Conservation (phyloP, 2,888 invertebrate genomes). For the Phanerotoma sp. region DNA sequence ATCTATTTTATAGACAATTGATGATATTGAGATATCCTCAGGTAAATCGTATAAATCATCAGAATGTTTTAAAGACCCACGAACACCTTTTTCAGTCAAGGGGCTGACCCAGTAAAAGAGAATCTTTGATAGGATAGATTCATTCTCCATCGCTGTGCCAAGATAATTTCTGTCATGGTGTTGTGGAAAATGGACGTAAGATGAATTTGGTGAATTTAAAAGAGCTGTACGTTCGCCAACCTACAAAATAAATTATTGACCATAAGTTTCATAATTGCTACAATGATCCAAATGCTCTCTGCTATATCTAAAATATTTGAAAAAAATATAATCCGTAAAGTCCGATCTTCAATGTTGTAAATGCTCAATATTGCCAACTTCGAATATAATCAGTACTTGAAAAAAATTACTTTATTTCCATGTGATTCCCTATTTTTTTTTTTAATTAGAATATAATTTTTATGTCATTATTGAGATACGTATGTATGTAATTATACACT, state of each 20-base stretch:
- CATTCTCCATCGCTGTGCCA: slow-evolving; percentile 81
- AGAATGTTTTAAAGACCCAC: slow-evolving; percentile 69
- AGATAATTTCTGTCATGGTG: slow-evolving; percentile 69
- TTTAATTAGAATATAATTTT: too few relatives aligned
- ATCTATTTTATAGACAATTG: slow-evolving; percentile 66
- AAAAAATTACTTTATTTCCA: too few relatives aligned
- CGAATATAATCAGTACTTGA: too few relatives aligned
- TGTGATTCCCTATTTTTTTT: too few relatives aligned
- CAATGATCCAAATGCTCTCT: too few relatives aligned
- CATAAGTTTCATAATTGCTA: too few relatives aligned
- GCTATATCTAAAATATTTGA: too few relatives aligned
- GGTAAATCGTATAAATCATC: slow-evolving; percentile 87
- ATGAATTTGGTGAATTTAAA: slow-evolving; percentile 56
- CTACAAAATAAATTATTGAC: slow-evolving; percentile 52
- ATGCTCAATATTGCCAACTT: too few relatives aligned
- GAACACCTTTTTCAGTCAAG: slow-evolving; percentile 77
- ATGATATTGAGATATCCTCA: slow-evolving; percentile 63
- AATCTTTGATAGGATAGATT: slow-evolving; percentile 71
- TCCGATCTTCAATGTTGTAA: too few relatives aligned
- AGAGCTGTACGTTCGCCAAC: slow-evolving; percentile 65
- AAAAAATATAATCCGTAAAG: too few relatives aligned
- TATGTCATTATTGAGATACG: too few relatives aligned
- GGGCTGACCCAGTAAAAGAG: slow-evolving; percentile 87
- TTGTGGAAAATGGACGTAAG: slow-evolving; percentile 67
- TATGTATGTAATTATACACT: too few relatives aligned